A percentile compares a stretch with the other conserved stretches of the same genome.
Conservation (phyloP, 2,797 vertebrate species). For the Tokudaia tokunoshimensis region DNA sequence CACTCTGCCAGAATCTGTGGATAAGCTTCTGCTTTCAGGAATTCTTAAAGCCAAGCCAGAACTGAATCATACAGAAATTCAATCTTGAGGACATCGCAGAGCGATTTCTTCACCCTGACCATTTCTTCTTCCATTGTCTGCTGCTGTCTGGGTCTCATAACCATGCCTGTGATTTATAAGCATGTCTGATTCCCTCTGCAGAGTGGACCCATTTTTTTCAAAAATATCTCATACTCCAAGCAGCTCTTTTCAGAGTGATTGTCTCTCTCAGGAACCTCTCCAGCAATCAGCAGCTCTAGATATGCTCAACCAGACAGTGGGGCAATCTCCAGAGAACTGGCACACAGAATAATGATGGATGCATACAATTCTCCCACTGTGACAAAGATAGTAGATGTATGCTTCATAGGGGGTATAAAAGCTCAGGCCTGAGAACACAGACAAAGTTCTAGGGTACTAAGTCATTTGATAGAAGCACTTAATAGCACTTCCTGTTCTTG, state of each 20-base stretch:
- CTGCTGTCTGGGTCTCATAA: slow-evolving; percentile 73
- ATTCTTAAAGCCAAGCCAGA: slow-evolving; percentile 51
- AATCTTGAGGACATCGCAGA: slow-evolving; percentile 60
- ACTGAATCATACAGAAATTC: slow-evolving; percentile 58
- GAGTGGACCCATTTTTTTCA: slow-evolving; percentile 74
- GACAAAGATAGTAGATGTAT: slow-evolving; percentile 55
- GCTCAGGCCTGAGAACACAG: background rate
- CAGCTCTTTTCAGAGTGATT: slow-evolving; percentile 61
- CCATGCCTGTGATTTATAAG: slow-evolving; percentile 79
- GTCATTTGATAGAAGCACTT: background rate
- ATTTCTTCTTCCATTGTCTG: slow-evolving; percentile 69
- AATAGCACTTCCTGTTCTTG: background rate
- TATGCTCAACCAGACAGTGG: slow-evolving; percentile 69
- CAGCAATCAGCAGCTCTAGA: slow-evolving; percentile 55
- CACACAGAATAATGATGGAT: slow-evolving; percentile 37
- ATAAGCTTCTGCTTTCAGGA: background rate
- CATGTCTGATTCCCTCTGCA: slow-evolving; percentile 61
- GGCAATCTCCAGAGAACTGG: slow-evolving; percentile 55
- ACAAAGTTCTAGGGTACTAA: background rate
- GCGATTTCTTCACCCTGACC: slow-evolving; percentile 69
- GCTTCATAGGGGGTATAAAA: slow-evolving; percentile 38
- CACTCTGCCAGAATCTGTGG: slow-evolving; percentile 6
- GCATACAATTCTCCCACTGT: slow-evolving; percentile 59
- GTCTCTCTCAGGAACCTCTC: slow-evolving; percentile 66
- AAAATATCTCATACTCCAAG: slow-evolving; percentile 62